Base-by-base conservation (phyloP, 2,888 invertebrate genomes). In the Pammene aurita region DNA sequence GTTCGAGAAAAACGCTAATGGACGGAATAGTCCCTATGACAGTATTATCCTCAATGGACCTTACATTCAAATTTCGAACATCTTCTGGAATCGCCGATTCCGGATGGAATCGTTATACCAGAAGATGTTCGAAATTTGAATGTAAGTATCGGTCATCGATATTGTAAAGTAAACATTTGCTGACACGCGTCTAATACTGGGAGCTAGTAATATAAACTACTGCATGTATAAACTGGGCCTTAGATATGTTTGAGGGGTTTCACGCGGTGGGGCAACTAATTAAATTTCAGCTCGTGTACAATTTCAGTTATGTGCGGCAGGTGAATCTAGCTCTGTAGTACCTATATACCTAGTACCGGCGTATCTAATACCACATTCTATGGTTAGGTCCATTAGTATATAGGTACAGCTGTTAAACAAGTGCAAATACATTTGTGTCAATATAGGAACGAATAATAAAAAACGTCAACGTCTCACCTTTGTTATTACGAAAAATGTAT, bases 271-370 rank as follows among this genome's bases (percentile, higher is more conserved):
- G 83, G 75, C 74, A 80, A 88, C 87, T 89, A 89, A 89, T 90
- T 89, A 89, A 88, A 88, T 89, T 89, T 87, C 80, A 84, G 82
- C 72, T 79, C 73, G 84, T 84, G 84, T 88, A 88, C 85, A 80
- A 86, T 89, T 84, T 83, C 82, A 84, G 74, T 76, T 78, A 84
- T 83, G 83, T 76, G 72, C 75, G 68, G 34, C 52, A 68, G 57
- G 63, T 68, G 68, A 52, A 18, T 26, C 52, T 9, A 42, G 52
- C 35, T 46, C 41, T 62, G 52, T 38, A 41, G 50, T 42, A 35
- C 34, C 13, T 34, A 26, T 38, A 50, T 42, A 35, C 34, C 13
- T n/a, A 26, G 11, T 26, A 67, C 50, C 44, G 54, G 50, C 50
- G 41, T 62, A 41, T 42, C 34, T 35, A 54, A 34, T 54, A 4